These are phyloP conservation scores for Calephelis virginiensis DNA, from an alignment of 1,140 invertebrate genomes.

Conservation along the genomic window DNA sequence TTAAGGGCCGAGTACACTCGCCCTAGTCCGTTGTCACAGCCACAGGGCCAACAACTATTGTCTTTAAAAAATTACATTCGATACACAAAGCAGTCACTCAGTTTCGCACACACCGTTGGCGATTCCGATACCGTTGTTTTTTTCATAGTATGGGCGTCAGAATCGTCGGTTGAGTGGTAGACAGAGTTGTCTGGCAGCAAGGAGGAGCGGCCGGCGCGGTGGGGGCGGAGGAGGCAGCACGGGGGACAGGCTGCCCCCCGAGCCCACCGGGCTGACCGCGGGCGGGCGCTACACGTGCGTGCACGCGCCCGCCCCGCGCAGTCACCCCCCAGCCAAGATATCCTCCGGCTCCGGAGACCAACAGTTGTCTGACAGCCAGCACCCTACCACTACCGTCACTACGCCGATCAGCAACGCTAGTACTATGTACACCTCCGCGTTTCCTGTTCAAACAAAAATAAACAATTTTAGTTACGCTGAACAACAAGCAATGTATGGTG, in stretches of 20 bases:
- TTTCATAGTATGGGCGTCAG: conserved; percentile 55
- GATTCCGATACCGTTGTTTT: conserved; percentile 55
- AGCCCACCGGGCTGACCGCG: conserved; percentile 49
- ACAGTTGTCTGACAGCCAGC: conserved; percentile 87
- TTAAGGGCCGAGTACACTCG: conserved; percentile 10
- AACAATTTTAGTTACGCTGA: too few relatives aligned
- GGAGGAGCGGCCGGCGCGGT: conserved; percentile 50
- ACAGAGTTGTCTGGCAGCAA: conserved; percentile 60
- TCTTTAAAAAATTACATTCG: too few relatives aligned
- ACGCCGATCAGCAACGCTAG: conserved; percentile 84
- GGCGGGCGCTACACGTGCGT: conserved; percentile 75
- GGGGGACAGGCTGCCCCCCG: conserved; percentile 56
- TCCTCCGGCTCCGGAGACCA: conserved; percentile 86
- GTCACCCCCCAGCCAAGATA: conserved; percentile 83
- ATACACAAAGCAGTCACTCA: conserved; percentile 31
- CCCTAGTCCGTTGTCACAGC: too few relatives aligned
- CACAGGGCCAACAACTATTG: too few relatives aligned
- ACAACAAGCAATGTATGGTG: too few relatives aligned
- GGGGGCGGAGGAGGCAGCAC: conserved; percentile 55
- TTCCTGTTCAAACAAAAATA: conserved; percentile 69
- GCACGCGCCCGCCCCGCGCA: conserved; percentile 77
- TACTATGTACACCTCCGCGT: conserved; percentile 86
- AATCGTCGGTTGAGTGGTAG: conserved; percentile 50
- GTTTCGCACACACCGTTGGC: conserved; percentile 50
- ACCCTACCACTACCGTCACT: conserved; percentile 85